Evolutionary conservation across 2,113 vertebrate species (phyloP), one percentile per base, ranked within the genome.

Genomic region (Sarotherodon lohbergeri): DNA sequence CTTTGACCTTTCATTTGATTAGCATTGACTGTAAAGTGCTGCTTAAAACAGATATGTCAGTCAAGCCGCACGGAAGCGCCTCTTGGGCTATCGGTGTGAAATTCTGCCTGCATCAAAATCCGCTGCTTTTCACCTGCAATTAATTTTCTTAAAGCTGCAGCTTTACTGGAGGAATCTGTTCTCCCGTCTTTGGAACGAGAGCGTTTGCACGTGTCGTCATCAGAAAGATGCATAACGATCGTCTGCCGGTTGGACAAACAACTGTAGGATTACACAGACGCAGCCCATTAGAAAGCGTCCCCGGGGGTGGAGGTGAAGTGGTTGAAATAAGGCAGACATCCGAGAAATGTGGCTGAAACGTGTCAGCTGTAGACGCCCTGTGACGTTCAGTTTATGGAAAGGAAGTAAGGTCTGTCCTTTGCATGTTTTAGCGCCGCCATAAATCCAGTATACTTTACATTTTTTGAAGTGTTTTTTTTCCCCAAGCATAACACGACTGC

Each of bases 1-100:
- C 83, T 41, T 59, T 85, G 91, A 93, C 87, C 86, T 90, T 87
- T 57, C n/a, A 24, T 81, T 89, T 90, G 84, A 92, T 91, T 80
- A 91, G 82, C 52, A 87, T 84, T 81, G 85, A 87, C 41, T 88
- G 80, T 63, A 43, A 84, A 87, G 66, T 86, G 66, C 63, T 46
- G 34, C 34, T 76, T 59, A 34, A 81, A 57, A 59, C 55, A 52
- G 59, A 80, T 39, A 41, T 43, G 90, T 78, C 89, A 86, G 14
- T 89, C 81, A 76, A 27, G 6, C 82, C 7, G 41, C 0, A 4
- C 24, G 63, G 34, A 17, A 73, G 54, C 50, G 6, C 82, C 79
- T 68, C 27, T 55, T 4, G 27, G 43, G 43, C 71, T 32, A 78
- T 78, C 27, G 4, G 46, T 52, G 73, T 52, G 19, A 52, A 78